Percentiles rank a stretch among this genome's conserved stretches.
These are phyloP conservation scores for Loxodonta africana DNA, from an alignment of 2,113 vertebrate species.

Conservation along the genomic window DNA sequence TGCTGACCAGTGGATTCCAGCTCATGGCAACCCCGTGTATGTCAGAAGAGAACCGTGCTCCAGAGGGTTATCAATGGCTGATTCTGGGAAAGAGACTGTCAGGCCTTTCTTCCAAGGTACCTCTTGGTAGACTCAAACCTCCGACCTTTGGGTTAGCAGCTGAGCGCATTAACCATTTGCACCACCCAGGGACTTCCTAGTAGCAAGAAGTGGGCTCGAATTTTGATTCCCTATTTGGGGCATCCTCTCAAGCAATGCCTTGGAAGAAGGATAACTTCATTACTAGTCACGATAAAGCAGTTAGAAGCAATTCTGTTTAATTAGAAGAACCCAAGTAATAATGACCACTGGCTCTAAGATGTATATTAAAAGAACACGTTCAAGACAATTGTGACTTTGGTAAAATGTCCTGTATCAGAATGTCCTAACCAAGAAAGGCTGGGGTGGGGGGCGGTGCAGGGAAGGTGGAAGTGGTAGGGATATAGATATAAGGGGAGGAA, in stretches of 20 bases:
- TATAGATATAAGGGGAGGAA: not conserved
- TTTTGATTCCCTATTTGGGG: not conserved
- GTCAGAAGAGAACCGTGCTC: not conserved
- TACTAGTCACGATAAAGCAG: not conserved
- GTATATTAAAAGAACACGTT: not conserved
- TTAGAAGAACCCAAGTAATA: not conserved
- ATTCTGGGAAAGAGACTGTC: too few species aligned
- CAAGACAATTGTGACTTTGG: not conserved
- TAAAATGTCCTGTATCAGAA: not conserved
- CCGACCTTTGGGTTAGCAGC: too few species aligned
- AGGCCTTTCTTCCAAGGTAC: too few species aligned
- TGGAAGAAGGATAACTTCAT: not conserved
- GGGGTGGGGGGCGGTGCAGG: not conserved
- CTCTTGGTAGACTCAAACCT: too few species aligned
- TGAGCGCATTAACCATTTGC: not conserved
- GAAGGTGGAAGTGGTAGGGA: accelerated
- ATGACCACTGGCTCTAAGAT: not conserved
- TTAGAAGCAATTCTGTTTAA: constrained; percentile 28
- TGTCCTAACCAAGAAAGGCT: not conserved
- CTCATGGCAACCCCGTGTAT: not conserved
- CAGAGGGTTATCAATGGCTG: not conserved
- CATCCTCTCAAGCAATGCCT: not conserved
- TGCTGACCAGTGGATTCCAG: not conserved
- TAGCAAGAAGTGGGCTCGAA: not conserved
- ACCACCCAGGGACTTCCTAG: not conserved